Percentiles rank a stretch among this genome's conserved stretches.
Evolutionary conservation across 2,888 invertebrate genomes (phyloP).

Genomic region (Podabrus alpinus): DNA sequence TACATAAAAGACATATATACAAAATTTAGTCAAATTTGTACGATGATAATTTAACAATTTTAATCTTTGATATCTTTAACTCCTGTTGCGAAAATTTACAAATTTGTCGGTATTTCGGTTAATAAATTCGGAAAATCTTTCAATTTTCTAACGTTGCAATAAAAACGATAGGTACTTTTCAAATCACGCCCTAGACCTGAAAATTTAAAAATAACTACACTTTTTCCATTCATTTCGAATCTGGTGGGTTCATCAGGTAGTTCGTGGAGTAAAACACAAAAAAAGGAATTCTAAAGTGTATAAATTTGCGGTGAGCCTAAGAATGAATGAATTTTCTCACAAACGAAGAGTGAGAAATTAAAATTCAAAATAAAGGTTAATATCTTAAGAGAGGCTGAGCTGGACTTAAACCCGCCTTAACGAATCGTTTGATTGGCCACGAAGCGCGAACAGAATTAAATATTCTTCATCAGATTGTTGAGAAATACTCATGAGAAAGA

Average conservation of each 20-base stretch:
- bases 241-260: not conserved
- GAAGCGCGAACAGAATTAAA: slow-evolving; percentile 33
- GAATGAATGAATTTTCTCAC: not conserved
- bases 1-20: too few relatives aligned
- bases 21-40: too few relatives aligned
- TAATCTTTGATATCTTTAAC: too few relatives aligned
- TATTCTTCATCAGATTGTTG: slow-evolving; percentile 40
- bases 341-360: not conserved
- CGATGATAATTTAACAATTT: too few relatives aligned
- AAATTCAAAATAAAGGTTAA: slow-evolving; percentile 5
- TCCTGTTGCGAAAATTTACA: too few relatives aligned
- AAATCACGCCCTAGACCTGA: too few relatives aligned
- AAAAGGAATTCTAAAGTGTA: not conserved
- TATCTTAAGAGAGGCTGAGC: slow-evolving; percentile 34
- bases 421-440: slow-evolving; percentile 32
- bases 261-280: not conserved
- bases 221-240: not conserved
- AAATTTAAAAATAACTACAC: too few relatives aligned
- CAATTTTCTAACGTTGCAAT: too few relatives aligned
- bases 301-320: not conserved
- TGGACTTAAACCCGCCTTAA: slow-evolving; percentile 37
- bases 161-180: too few relatives aligned
- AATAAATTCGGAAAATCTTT: too few relatives aligned
- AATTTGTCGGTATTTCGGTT: too few relatives aligned
- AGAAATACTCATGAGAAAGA: slow-evolving; percentile 36